phyloP scores from a whole-genome alignment of 2,797 vertebrate genomes.

The Euphonia xanthogaster region DNA sequence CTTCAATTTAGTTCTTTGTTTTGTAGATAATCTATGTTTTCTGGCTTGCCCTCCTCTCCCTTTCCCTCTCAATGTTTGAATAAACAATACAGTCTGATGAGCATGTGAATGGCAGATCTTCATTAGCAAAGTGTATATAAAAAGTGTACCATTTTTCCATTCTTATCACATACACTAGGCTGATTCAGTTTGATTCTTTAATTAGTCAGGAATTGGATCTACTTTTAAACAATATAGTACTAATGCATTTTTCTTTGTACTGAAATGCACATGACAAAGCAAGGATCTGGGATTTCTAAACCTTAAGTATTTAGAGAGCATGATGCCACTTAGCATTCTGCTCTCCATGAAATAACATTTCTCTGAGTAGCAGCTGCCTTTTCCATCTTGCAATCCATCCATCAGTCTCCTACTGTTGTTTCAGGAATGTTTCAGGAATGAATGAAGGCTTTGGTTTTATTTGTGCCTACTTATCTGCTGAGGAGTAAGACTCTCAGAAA shows the following conservation, averaged over 20 bases:
- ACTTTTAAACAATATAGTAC: neutral
- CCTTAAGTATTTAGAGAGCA: neutral
- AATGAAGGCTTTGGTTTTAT: neutral
- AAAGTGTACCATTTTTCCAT: neutral
- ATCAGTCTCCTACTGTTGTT: neutral
- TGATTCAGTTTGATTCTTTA: neutral
- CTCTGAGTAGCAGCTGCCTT: neutral
- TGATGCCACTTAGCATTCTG: neutral
- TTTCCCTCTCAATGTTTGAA: neutral
- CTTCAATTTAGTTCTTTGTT: neutral
- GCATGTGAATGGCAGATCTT: neutral
- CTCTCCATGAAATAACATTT: neutral
- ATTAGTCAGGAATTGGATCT: neutral
- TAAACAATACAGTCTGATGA: neutral
- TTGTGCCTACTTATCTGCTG: neutral
- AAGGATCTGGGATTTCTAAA: neutral
- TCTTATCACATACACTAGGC: neutral
- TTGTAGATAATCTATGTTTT: neutral
- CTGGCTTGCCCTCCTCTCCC: neutral
- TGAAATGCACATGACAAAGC: neutral
- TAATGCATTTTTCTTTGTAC: neutral
- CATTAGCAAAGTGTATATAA: accelerated
- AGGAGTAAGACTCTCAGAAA: neutral
- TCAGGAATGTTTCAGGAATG: neutral
- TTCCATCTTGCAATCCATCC: neutral